These are phyloP conservation scores for human DNA, from an alignment of 2,113 vertebrate genomes.

Conservation along the genomic window GRCh38 chr14:53146501-53147000, in stretches of 20 bases:
- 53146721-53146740: background rate
- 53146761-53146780: background rate
- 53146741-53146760: slow-evolving; percentile 18
- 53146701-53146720: background rate
- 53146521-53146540: background rate
- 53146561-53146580: background rate
- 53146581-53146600: background rate
- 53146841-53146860: slow-evolving; percentile 31
- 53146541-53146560: slow-evolving; percentile 3
- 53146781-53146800: background rate
- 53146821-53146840: background rate
- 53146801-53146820: background rate
- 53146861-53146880: background rate
- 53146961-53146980: slow-evolving; percentile 8
- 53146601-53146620: background rate
- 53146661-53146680: slow-evolving; percentile 31
- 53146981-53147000: slow-evolving; percentile 18
- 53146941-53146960: background rate
- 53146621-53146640: background rate
- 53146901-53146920: background rate
- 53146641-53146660: background rate
- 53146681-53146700: background rate
- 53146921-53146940: background rate
- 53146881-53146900: background rate
- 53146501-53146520: background rate